Conservation (phyloP, 2,797 vertebrate species). For the Melopsittacus undulatus region DNA sequence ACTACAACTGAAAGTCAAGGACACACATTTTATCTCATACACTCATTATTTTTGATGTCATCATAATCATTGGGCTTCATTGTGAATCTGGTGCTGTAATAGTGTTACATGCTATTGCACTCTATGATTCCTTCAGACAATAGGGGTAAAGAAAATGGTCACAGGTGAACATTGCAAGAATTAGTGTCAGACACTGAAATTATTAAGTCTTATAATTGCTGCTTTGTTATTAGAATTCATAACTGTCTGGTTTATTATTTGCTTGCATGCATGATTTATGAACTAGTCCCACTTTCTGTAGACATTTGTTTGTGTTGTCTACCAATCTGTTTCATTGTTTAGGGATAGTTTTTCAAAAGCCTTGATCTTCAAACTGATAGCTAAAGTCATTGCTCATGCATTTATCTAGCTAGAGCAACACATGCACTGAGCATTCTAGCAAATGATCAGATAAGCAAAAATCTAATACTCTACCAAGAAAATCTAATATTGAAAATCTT, state of each 20-base stretch:
- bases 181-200: neutral
- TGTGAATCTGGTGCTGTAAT: neutral
- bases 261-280: neutral
- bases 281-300: neutral
- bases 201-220: neutral
- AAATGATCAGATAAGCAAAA: neutral
- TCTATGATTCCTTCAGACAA: neutral
- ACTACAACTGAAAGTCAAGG: neutral
- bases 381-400: neutral
- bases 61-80: neutral
- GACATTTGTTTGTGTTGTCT: neutral
- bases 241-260: neutral
- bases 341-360: neutral
- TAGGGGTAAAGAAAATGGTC: neutral
- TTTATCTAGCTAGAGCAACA: neutral
- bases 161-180: neutral
- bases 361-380: neutral
- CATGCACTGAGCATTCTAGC: neutral
- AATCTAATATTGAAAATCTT: neutral
- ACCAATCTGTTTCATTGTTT: neutral
- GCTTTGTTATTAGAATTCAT: neutral
- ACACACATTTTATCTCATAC: neutral
- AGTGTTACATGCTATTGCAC: neutral
- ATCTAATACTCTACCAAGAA: neutral
- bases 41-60: neutral